Percentiles rank a stretch among this genome's conserved stretches.
phyloP scores from a whole-genome alignment of 2,797 vertebrate genomes.

The Menidia menidia region DNA sequence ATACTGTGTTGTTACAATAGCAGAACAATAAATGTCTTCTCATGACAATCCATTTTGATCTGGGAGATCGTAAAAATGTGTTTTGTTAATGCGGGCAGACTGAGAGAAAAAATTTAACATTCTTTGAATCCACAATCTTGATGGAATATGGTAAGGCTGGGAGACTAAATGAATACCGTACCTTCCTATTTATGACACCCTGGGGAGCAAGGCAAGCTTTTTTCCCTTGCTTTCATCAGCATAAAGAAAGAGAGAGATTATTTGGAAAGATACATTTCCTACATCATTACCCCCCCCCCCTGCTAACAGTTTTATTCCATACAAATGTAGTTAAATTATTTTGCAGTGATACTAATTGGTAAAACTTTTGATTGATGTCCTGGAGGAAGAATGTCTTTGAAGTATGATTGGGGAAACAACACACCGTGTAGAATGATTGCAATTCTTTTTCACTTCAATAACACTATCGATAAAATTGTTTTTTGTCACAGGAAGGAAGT shows the following conservation, averaged over 20 bases:
- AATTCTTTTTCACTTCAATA: conserved; percentile 22
- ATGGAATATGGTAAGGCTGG: conserved; percentile 24
- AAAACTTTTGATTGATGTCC: conserved; percentile 63
- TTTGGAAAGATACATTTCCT: conserved; percentile 52
- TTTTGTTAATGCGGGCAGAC: conserved; percentile 37
- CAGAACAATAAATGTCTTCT: conserved; percentile 42
- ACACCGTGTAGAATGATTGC: conserved; percentile 15
- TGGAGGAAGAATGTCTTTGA: conserved; percentile 29
- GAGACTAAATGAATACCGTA: conserved; percentile 21
- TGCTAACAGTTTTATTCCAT: conserved; percentile 25
- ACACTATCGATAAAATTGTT: conserved; percentile 10
- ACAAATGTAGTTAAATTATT: conserved; percentile 57
- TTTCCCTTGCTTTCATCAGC: conserved; percentile 29
- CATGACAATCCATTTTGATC: conserved; percentile 35
- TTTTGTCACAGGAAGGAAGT: neutral
- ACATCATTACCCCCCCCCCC: conserved; percentile 40
- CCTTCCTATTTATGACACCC: conserved; percentile 23
- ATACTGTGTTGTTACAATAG: conserved; percentile 31
- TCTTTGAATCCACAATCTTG: conserved; percentile 33
- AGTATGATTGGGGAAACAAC: conserved; percentile 36
- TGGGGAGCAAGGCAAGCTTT: conserved; percentile 35
- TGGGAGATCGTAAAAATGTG: conserved; percentile 18
- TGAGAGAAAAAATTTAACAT: conserved; percentile 24
- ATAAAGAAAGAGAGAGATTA: conserved; percentile 38
- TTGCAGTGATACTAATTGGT: conserved; percentile 43